phyloP scores from a whole-genome alignment of 2,797 vertebrate genomes.

The Propithecus deckenii region DNA sequence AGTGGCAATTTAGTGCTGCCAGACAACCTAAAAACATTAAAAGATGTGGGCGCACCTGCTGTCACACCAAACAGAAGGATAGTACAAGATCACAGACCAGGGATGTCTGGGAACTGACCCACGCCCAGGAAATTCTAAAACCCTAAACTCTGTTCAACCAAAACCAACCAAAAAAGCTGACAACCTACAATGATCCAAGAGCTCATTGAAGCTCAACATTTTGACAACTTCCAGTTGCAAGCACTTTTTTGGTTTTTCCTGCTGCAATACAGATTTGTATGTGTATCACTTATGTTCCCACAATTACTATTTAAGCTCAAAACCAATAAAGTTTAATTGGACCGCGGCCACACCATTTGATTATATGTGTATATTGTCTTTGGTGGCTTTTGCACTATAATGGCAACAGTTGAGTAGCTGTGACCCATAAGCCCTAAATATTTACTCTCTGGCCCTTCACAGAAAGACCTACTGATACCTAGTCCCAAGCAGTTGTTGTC shows the following conservation, averaged over 20 bases:
- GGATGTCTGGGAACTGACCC: neutral
- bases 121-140: neutral
- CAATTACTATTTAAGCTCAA: neutral
- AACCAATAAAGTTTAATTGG: neutral
- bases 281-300: neutral
- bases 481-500: neutral
- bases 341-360: too few relatives aligned
- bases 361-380: accelerated
- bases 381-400: neutral
- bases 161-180: neutral
- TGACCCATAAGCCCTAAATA: neutral
- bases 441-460: neutral
- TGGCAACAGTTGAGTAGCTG: neutral
- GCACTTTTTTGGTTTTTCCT: neutral
- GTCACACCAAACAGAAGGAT: neutral
- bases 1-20: neutral
- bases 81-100: neutral
- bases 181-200: neutral
- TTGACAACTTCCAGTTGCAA: neutral
- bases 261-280: neutral
- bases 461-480: neutral
- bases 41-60: neutral
- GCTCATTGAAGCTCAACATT: neutral
- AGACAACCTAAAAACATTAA: neutral
- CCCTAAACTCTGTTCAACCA: neutral